A percentile compares a stretch with the other conserved stretches of the same genome.
phyloP scores from a whole-genome alignment of 2,797 vertebrate genomes.

The Echiichthys vipera region DNA sequence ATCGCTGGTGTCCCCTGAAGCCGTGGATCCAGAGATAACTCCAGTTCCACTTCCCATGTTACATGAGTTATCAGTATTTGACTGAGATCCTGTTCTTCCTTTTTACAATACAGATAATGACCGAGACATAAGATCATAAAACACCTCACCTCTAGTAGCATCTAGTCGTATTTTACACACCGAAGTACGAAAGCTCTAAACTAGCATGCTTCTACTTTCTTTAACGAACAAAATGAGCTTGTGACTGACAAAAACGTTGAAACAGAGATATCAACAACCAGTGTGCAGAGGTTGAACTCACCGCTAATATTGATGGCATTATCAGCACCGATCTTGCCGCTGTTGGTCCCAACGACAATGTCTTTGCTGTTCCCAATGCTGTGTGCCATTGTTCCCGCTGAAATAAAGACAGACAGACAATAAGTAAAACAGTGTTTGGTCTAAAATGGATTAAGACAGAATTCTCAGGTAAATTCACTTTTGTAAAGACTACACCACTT shows the following conservation, averaged over 20 bases:
- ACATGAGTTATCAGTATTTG: not conserved
- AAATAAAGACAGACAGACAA: not conserved
- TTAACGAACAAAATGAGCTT: not conserved
- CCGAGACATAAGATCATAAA: too few relatives aligned
- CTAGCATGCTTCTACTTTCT: not conserved
- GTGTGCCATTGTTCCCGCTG: conserved; percentile 10
- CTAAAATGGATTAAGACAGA: not conserved
- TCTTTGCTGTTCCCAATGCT: conserved; percentile 1
- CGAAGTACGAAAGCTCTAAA: not conserved
- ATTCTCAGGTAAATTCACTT: not conserved
- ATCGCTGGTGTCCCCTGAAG: not conserved
- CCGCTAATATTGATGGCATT: conserved; percentile 1
- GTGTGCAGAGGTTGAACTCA: conserved; percentile 4
- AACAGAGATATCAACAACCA: too few relatives aligned
- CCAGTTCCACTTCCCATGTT: not conserved
- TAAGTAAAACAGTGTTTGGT: not conserved
- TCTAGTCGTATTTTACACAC: too few relatives aligned
- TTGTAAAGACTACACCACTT: not conserved
- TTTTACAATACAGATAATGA: not conserved
- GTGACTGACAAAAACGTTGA: not conserved
- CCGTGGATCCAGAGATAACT: not conserved
- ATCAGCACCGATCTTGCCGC: not conserved
- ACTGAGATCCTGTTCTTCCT: not conserved
- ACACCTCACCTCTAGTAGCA: too few relatives aligned
- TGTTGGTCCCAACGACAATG: not conserved